Evolutionary conservation across 2,888 invertebrate species (phyloP), one percentile per base, ranked within the genome.

Genomic region (Cylloceria caligata): DNA sequence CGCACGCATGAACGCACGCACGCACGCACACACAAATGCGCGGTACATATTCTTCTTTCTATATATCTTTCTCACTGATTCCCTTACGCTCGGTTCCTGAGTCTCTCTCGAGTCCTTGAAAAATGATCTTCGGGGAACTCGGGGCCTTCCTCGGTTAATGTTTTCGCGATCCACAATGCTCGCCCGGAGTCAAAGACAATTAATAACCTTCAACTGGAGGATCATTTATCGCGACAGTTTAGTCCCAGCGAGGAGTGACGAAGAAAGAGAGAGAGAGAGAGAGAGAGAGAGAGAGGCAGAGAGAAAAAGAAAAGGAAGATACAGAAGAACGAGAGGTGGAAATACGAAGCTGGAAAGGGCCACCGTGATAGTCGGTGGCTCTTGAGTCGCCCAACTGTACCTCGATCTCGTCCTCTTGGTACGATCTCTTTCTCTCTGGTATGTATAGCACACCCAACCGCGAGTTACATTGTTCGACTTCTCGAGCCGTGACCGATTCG

Each of bases 181-280:
- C 88, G 60, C 68, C 84, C 88, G 90, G 87, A 90, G 90, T 90
- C 89, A 87, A 88, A 90, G 88, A 92, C 92, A 92, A 92, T 92
- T 92, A 92, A 92, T 92, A 91, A 91, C 89, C 90, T 89, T 89
- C 90, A 85, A 75, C 49, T 52, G 87, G 84, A 88, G 90, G 87
- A 92, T 92, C 92, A 92, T 92, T 92, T 92, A 92, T 92, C 91
- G 92, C 92, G 92, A 92, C 92, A 92, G 92, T 92, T 92, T 91
- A 91, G 91, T 83, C 84, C 87, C 86, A 83, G 42, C 76, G 76
- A 45, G 65, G 76, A 83, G 82, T 76, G 80, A 81, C 39, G 2
- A 21, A 4, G 42, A 36, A 21, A 36, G 45, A 27, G 21, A 52
- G 27, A 21, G 34, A 34, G 65, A 36, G 62, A 72, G 52, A 16